Conservation (phyloP, 2,797 vertebrate genomes). For the Sebastes ruberrimus region DNA sequence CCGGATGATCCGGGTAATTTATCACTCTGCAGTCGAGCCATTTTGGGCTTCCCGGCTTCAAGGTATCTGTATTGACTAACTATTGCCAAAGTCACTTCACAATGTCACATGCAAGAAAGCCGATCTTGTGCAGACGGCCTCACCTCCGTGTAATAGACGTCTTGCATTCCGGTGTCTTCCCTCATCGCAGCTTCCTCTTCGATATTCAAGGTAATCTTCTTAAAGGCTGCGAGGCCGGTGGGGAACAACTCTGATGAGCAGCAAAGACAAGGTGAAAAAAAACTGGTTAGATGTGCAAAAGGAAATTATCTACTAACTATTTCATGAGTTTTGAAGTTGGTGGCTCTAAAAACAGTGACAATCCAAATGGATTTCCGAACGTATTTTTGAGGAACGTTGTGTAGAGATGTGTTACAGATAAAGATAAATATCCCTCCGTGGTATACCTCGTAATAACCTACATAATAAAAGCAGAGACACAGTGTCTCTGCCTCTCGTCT, state of each 20-base stretch:
- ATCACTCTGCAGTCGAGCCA: too few species aligned
- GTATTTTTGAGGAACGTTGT: background rate
- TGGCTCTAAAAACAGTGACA: background rate
- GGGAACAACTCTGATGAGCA: constrained; percentile 87
- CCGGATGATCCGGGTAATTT: too few species aligned
- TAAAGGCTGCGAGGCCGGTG: constrained; percentile 91
- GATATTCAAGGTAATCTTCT: constrained; percentile 93
- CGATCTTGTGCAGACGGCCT: background rate
- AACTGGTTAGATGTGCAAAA: background rate
- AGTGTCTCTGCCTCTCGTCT: background rate
- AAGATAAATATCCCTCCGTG: background rate
- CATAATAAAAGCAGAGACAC: background rate
- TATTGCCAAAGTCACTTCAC: background rate
- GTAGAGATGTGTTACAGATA: background rate
- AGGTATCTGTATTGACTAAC: background rate
- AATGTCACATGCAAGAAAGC: background rate
- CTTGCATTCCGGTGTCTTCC: constrained; percentile 96
- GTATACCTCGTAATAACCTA: background rate
- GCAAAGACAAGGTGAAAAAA: background rate
- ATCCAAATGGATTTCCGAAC: too few species aligned
- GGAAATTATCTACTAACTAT: background rate
- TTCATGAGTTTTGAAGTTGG: background rate
- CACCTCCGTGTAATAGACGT: constrained; percentile 97
- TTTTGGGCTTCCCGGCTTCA: too few species aligned
- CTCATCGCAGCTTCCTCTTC: constrained; percentile 98